Percentiles rank a stretch among this genome's conserved stretches.
phyloP scores from a whole-genome alignment of 2,113 vertebrate species.

The cat (Felis catus) region F.catus_Fca126_mat1.0 CM031413.1:25932501-25933000 shows the following conservation, averaged over 20 bases:
- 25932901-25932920: not conserved
- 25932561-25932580: constrained; percentile 32
- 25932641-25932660: constrained; percentile 34
- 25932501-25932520: constrained; percentile 45
- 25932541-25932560: not conserved
- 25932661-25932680: constrained; percentile 48
- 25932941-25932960: not conserved
- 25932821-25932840: constrained; percentile 6
- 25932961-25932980: constrained; percentile 31
- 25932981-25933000: constrained; percentile 36
- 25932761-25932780: constrained; percentile 19
- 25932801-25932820: constrained; percentile 31
- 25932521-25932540: not conserved
- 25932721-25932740: not conserved
- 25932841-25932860: constrained; percentile 23
- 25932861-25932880: not conserved
- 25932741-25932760: constrained; percentile 43
- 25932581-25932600: not conserved
- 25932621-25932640: constrained; percentile 23
- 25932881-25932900: not conserved
- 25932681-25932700: not conserved
- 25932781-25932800: not conserved
- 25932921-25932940: not conserved
- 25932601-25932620: constrained; percentile 24
- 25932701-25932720: constrained; percentile 52